Base-by-base conservation (phyloP, 2,797 vertebrate genomes). In the Leuciscus waleckii region DNA sequence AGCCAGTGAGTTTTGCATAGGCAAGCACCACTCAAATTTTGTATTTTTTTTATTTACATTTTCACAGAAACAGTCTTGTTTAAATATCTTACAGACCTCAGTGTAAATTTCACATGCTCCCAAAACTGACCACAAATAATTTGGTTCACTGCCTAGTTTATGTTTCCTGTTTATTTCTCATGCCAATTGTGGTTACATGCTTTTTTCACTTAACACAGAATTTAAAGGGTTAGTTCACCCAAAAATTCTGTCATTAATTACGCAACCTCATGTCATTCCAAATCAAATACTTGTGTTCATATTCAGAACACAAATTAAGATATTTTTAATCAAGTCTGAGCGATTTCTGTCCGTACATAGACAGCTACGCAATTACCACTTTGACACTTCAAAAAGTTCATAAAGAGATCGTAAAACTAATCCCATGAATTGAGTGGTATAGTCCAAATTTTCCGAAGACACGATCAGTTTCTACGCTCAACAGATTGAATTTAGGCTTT, bases 111-210 rank as follows among this genome's bases (percentile, higher is more conserved):
- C 19, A 54, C 5, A 54, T 2, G 0, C 29, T n/a, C 13, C 8
- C 26, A 35, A 26, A 5, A 23, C 11, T n/a, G 35, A 39, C 6
- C 21, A 58, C 21, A 23, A 26, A 61, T 58, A 8, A n/a, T 26
- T 54, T 58, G 29, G 21, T 77, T 58, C 39, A 77, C 3, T 26
- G 23, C 54, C 32, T 69, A 21, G 10, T 54, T n/a, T 9, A 21
- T 1, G 10, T 82, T 82, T 82, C 54, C 68, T 61, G n/a, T 73
- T 63, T 49, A 41, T 70, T 35, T 82, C 7, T n/a, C 6, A 5
- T 69, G 21, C 5, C 29, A 67, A 14, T 26, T 43, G n/a, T 43
- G n/a, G 37, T 43, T 21, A 58, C 17, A 14, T 58, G 13, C 0
- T 29, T 17, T 68, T 49, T 49, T 39, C 29, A 51, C 2, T 51